Percentiles rank a stretch among this genome's conserved stretches.
phyloP scores from a whole-genome alignment of 1,140 invertebrate species.

The Triops longicaudatus region DNA sequence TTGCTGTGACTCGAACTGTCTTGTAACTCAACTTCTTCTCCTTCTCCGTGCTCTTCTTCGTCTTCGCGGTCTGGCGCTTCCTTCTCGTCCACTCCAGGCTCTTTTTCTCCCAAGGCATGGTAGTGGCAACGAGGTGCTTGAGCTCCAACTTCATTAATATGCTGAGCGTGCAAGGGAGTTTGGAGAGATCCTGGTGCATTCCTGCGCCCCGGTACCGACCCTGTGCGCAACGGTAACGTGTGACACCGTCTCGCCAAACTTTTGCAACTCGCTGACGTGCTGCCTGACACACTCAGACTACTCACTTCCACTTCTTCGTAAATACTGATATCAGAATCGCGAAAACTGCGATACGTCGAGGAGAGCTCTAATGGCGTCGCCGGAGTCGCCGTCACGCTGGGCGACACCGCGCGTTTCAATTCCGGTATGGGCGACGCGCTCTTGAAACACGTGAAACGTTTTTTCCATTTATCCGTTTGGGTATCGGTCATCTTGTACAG shows the following conservation, averaged over 20 bases:
- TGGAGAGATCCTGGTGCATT: conserved; percentile 16
- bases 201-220: conserved; percentile 8
- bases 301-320: neutral
- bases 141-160: conserved; percentile 12
- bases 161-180: conserved; percentile 6
- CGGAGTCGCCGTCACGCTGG: neutral
- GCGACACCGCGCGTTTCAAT: neutral
- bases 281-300: neutral
- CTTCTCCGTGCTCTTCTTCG: no score
- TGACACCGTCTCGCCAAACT: neutral
- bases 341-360: conserved; percentile 45
- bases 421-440: neutral
- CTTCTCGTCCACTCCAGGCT: neutral
- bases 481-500: neutral
- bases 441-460: conserved; percentile 3
- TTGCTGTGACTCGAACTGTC: conserved; percentile 14
- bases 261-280: neutral
- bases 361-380: conserved; percentile 33
- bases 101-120: neutral
- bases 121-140: neutral
- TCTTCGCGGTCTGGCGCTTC: neutral
- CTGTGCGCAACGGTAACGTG: conserved; percentile 17
- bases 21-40: neutral
- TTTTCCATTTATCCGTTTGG: neutral
- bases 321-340: conserved; percentile 39